Conservation (phyloP, 2,113 vertebrate species). For the Semicossyphus pulcher region DNA sequence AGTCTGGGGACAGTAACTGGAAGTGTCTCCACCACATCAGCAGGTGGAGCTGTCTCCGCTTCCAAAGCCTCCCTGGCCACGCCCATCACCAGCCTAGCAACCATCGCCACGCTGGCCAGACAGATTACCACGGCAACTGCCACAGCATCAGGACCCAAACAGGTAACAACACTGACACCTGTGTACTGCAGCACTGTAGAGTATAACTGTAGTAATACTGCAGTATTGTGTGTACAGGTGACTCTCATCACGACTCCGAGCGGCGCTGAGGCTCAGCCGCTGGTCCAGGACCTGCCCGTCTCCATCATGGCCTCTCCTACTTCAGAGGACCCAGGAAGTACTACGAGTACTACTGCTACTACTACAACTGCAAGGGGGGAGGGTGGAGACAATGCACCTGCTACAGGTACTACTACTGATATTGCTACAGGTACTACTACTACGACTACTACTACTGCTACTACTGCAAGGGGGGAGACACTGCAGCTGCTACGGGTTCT, state of each 20-base stretch:
- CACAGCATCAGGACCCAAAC: conserved; percentile 81
- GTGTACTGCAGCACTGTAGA: neutral
- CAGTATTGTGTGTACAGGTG: conserved; percentile 73
- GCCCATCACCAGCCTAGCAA: conserved; percentile 86
- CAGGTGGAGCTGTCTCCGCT: conserved; percentile 77
- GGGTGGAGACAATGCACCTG: conserved; percentile 42
- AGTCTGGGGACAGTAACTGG: conserved; percentile 87
- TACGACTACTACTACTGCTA: too few relatives aligned
- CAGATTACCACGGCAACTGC: conserved; percentile 84
- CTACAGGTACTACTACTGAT: conserved; percentile 20
- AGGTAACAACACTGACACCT: conserved; percentile 73
- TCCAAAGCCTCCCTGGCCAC: conserved; percentile 85
- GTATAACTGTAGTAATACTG: neutral
- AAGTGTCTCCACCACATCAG: conserved; percentile 81
- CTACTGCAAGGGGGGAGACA: too few relatives aligned
- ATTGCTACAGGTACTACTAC: too few relatives aligned
- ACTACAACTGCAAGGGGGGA: conserved; percentile 40
- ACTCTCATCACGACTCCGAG: conserved; percentile 90
- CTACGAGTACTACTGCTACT: conserved; percentile 61
- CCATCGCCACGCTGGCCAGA: conserved; percentile 85
- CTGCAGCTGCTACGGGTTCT: too few relatives aligned
- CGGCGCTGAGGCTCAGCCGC: conserved; percentile 88
- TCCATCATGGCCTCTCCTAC: conserved; percentile 90
- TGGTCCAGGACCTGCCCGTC: conserved; percentile 87
- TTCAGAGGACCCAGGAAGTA: conserved; percentile 85